Evolutionary conservation across 2,797 vertebrate species (phyloP), one percentile per base, ranked within the genome.

Genomic region (Paedocypris micromegethes): DNA sequence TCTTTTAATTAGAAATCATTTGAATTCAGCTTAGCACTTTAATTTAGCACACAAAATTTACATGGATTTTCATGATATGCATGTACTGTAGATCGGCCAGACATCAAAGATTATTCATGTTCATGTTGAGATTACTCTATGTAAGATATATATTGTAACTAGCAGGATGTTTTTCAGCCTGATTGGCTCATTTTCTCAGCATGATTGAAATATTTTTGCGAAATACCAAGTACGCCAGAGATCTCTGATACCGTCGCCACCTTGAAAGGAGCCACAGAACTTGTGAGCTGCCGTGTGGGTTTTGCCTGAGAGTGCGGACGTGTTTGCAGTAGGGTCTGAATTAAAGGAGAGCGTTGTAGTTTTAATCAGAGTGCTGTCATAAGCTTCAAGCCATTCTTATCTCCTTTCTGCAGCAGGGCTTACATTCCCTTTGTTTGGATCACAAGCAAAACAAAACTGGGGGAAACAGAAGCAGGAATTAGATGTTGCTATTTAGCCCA

Each of bases 361-460:
- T 73, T 64, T 72, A 59, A 80, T 70, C 76, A 76, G 73, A 74
- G 72, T 68, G 72, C 66, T 72, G 76, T 75, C 57, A 49, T 77
- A 75, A 77, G 75, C 76, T 74, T 76, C 72, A 74, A 72, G 74
- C 61, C 52, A 67, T 72, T 77, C 78, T 80, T 80, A 80, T 80
- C 78, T 76, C 66, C 58, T 43, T 55, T 70, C 53, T 77, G 76
- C 78, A 80, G 78, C 76, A 70, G 54, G 64, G 76, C 74, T 78
- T 78, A 76, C 55, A 56, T 52, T 74, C 54, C 72, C 59, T 70
- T 76, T 66, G 68, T 69, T 71, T 69, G 70, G 73, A 77, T 75
- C 71, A 75, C 41, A 62, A 71, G 63, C 71, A 75, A 74, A 77
- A 80, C 75, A 77, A 72, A 74, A 72, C 66, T 5, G 56, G 66